Conservation (phyloP, 2,113 vertebrate species). For the Platycercus adscitus region DNA sequence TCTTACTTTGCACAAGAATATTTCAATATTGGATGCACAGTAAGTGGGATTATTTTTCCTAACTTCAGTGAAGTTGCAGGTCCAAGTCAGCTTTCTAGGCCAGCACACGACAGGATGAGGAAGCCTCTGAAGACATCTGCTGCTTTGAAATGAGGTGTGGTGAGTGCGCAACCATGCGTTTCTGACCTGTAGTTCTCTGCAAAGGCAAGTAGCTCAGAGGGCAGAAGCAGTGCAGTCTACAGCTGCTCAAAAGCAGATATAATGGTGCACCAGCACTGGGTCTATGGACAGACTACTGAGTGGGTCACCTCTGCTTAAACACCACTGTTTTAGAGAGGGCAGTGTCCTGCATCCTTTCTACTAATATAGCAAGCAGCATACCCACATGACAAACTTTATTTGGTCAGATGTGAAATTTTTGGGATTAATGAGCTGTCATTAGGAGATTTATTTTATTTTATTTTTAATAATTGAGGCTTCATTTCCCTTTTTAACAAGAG, state of each 20-base stretch:
- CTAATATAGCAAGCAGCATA: accelerated
- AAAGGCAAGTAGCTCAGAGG: background rate
- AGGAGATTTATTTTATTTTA: no score
- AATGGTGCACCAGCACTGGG: no score
- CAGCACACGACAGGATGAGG: background rate
- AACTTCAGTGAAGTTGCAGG: background rate
- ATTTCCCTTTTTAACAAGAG: background rate
- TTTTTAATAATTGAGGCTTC: background rate
- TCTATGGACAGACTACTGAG: background rate
- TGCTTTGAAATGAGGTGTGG: background rate
- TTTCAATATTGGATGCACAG: background rate
- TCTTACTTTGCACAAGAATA: background rate
- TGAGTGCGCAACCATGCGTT: accelerated
- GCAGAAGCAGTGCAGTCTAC: background rate
- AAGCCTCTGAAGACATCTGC: background rate
- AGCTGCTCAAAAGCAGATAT: background rate
- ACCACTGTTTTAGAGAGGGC: background rate
- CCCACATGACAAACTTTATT: background rate
- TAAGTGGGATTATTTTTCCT: background rate
- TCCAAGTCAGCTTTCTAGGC: background rate
- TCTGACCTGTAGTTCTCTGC: background rate
- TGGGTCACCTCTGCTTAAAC: background rate
- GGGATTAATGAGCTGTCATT: background rate
- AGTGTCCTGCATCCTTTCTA: background rate
- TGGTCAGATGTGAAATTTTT: background rate